phyloP scores from a whole-genome alignment of 1,140 invertebrate genomes.

The Drosophila asahinai region DNA sequence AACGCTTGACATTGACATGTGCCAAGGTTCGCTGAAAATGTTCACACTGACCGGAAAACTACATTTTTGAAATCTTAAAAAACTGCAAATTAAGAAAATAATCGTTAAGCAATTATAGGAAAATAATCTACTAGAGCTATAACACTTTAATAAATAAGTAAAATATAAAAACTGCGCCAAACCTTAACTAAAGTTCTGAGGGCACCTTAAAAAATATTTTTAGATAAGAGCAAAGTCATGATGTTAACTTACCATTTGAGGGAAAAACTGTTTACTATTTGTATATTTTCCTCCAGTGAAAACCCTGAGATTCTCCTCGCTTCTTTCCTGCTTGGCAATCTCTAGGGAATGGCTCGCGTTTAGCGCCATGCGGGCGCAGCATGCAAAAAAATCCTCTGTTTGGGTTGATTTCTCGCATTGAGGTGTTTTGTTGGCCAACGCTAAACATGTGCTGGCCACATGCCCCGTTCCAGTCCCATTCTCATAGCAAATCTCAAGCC shows the following conservation, averaged over 20 bases:
- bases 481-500: slow-evolving; percentile 32
- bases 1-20: slow-evolving; percentile 77
- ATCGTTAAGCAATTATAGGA: too few relatives aligned
- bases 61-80: background rate
- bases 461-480: slow-evolving; percentile 33
- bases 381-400: slow-evolving; percentile 55
- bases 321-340: background rate
- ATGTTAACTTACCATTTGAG: background rate
- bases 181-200: too few relatives aligned
- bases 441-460: slow-evolving; percentile 64
- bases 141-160: too few relatives aligned
- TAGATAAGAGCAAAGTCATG: too few relatives aligned
- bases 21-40: slow-evolving; percentile 50
- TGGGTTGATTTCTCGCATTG: slow-evolving; percentile 40
- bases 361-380: slow-evolving; percentile 76
- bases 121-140: too few relatives aligned
- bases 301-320: background rate
- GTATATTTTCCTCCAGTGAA: background rate
- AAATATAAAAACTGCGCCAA: too few relatives aligned
- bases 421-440: slow-evolving; percentile 64
- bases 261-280: background rate
- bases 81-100: too few relatives aligned
- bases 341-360: slow-evolving; percentile 42
- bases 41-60: background rate
- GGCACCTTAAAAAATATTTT: too few relatives aligned